Conservation (phyloP, 1,140 invertebrate genomes). For the Neocloeon triangulifer region DNA sequence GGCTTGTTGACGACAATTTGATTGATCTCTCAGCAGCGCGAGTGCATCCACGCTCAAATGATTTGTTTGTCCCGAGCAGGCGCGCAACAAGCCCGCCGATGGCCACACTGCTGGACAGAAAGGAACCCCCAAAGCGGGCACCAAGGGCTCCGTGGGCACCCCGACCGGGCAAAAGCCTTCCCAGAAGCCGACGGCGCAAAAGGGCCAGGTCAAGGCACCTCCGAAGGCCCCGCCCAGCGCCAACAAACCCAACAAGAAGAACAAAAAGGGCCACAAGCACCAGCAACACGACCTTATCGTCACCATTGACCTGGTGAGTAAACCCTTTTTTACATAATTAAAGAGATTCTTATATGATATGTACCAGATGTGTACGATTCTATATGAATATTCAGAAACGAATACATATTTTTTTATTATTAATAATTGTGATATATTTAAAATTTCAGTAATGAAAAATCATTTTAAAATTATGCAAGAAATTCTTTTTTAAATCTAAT, state of each 20-base stretch:
- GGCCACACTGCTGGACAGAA: constrained; percentile 46
- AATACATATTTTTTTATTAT: no score
- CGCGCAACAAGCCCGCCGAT: constrained; percentile 56
- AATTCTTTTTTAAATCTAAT: no score
- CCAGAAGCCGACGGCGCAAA: constrained; percentile 39
- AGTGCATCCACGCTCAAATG: background rate
- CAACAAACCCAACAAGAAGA: constrained; percentile 26
- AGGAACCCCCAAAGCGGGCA: constrained; percentile 25
- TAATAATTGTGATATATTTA: no score
- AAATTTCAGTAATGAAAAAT: no score
- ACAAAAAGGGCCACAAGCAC: constrained; percentile 53
- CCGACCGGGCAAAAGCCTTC: constrained; percentile 19
- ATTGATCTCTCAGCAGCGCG: no score
- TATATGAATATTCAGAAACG: no score
- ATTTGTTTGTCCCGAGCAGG: constrained; percentile 31
- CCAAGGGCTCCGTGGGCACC: constrained; percentile 20
- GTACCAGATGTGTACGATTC: no score
- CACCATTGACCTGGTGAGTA: constrained; percentile 56
- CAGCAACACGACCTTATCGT: constrained; percentile 62
- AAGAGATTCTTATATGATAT: no score
- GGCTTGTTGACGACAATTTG: no score
- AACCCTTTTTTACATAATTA: no score
- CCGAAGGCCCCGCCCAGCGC: constrained; percentile 10
- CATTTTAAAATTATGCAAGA: no score
- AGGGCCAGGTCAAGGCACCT: constrained; percentile 15